Base-by-base conservation (phyloP, 2,888 invertebrate species). In the Amphimallon solstitiale region DNA sequence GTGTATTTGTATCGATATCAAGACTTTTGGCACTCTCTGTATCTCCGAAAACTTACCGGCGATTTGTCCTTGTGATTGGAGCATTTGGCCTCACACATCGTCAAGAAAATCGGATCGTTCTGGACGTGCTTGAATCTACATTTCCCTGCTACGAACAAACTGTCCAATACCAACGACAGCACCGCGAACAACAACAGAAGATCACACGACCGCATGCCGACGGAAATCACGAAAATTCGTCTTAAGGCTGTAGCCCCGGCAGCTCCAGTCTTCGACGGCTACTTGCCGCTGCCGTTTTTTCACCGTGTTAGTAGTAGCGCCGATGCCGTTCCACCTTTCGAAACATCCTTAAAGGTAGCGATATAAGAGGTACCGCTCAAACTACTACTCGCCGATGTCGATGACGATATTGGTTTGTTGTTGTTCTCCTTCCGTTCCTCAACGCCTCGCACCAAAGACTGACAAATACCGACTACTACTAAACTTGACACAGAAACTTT, bases 71-170 rank as follows among this genome's bases (percentile, higher is more conserved):
- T 68, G 19, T 69, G 63, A 61, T 84, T 84, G 71, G 83, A 83
- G 75, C 89, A 89, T 70, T 84, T 83, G 15, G 88, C 83, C 71
- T 88, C 88, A 76, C 89, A 89, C 70, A 87, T 84, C n/a, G 88
- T 86, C 63, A 86, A 86, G 59, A 86, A 84, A 66, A 89, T 78
- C 10, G 86, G 76, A 71, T 84, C 84, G 72, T 83, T 80, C 59
- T 82, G 85, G 66, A 86, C 86, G 34, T 84, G 80, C 71, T 85
- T 82, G 49, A 82, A 78, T 70, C 84, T 83, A 35, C 83, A 73
- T 77, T 71, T 81, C 77, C 72, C 83, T 80, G 70, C 81, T 78
- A 14, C 82, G 77, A 34, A 34, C 2, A 21, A 1, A 21, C 46
- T 21, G 46, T 21, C 19, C 19, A 21, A n/a, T n/a, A 9, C 46